Conservation (phyloP, 2,888 invertebrate species). For the Agelastica alni region DNA sequence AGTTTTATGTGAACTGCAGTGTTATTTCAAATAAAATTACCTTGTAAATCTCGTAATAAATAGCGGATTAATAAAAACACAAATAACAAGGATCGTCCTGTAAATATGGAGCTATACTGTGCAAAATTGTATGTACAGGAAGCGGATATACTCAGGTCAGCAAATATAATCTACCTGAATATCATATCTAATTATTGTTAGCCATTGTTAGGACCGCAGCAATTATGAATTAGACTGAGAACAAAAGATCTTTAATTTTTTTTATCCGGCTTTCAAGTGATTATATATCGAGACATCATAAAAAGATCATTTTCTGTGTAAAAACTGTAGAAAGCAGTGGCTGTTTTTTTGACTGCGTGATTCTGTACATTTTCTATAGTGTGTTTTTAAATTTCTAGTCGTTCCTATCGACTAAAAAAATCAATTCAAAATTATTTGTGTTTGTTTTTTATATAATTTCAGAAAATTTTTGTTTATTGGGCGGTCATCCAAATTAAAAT, state of each 20-base stretch:
- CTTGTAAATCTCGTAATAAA: too few species aligned
- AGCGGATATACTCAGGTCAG: conserved; percentile 19
- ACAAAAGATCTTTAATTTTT: neutral
- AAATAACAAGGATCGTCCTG: neutral
- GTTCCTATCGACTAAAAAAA: too few species aligned
- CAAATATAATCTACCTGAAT: conserved; percentile 27
- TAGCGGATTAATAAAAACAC: too few species aligned
- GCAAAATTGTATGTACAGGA: conserved; percentile 26
- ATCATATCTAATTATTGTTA: conserved; percentile 12
- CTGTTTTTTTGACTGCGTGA: too few species aligned
- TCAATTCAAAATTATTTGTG: neutral
- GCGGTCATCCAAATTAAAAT: too few species aligned
- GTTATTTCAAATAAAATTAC: too few species aligned
- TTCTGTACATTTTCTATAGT: too few species aligned
- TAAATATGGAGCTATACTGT: conserved; percentile 5
- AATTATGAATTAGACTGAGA: conserved; percentile 5
- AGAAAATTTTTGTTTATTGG: too few species aligned
- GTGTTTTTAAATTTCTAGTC: too few species aligned
- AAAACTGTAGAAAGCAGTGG: neutral
- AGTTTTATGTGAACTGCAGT: too few species aligned
- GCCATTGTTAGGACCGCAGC: conserved; percentile 2
- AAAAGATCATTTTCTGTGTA: conserved; percentile 2
- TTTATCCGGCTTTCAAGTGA: conserved; percentile 4
- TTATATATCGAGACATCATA: neutral
- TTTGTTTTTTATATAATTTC: too few species aligned